Conservation (phyloP, 2,113 vertebrate genomes). For the Eolophus roseicapilla region DNA sequence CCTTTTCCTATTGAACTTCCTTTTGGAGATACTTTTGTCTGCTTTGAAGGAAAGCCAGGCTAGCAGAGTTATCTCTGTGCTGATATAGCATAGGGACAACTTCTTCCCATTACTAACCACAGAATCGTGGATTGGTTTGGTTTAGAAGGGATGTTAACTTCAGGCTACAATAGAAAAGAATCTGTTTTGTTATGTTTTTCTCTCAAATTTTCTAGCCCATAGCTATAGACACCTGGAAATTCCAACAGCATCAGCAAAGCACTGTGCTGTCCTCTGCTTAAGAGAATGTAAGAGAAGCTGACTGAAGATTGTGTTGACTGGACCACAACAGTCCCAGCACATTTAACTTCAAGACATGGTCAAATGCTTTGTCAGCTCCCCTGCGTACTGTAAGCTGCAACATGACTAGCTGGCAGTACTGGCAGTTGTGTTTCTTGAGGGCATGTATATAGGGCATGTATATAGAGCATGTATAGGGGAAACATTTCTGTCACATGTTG, state of each 20-base stretch:
- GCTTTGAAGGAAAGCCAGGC: not conserved
- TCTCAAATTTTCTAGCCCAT: not conserved
- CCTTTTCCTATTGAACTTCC: not conserved
- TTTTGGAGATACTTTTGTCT: not conserved
- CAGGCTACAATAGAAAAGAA: not conserved
- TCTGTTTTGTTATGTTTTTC: not conserved
- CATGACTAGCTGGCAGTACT: not conserved
- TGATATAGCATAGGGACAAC: not conserved
- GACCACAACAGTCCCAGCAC: not conserved
- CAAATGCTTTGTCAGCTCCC: not conserved
- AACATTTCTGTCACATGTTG: not conserved
- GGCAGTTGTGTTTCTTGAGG: not conserved
- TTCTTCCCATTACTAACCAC: not conserved
- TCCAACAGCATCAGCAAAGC: not conserved
- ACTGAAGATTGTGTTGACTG: not conserved
- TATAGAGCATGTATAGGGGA: not conserved
- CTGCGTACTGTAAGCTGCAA: not conserved
- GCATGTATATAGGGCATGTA: not conserved
- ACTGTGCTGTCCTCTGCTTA: not conserved
- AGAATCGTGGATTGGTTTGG: not conserved
- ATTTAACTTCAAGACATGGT: not conserved
- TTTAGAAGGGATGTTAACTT: not conserved
- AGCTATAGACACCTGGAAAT: not conserved
- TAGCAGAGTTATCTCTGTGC: not conserved
- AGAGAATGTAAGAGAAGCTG: not conserved